Conservation (phyloP, 2,797 vertebrate genomes). For the Sebastes trivittatus region DNA sequence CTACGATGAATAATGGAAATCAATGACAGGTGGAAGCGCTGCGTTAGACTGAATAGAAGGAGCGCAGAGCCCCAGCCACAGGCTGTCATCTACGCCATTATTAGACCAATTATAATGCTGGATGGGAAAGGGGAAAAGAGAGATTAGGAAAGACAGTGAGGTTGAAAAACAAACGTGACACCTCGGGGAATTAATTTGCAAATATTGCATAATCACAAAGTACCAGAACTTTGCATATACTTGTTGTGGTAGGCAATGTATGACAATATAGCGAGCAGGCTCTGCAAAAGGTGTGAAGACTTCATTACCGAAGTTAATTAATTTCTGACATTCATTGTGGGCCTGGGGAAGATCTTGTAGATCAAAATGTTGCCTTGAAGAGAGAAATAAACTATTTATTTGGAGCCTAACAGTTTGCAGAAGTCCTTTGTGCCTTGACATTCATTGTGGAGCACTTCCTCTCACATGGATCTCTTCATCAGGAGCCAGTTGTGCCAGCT, state of each 20-base stretch:
- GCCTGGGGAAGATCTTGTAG: neutral
- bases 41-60: slow-evolving; percentile 15
- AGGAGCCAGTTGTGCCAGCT: neutral
- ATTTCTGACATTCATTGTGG: slow-evolving; percentile 10
- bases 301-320: slow-evolving; percentile 7
- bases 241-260: neutral
- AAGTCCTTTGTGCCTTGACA: neutral
- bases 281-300: neutral
- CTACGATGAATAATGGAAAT: slow-evolving; percentile 43
- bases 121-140: slow-evolving; percentile 1
- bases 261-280: neutral
- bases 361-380: neutral
- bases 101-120: slow-evolving; percentile 58
- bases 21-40: slow-evolving; percentile 31
- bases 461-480: neutral
- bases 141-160: slow-evolving; percentile 21
- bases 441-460: neutral
- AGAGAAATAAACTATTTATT: neutral
- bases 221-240: slow-evolving; percentile 17
- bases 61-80: slow-evolving; percentile 13
- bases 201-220: slow-evolving; percentile 19
- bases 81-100: slow-evolving; percentile 37
- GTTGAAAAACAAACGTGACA: slow-evolving; percentile 37
- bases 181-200: slow-evolving; percentile 33
- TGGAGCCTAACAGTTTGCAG: neutral